A percentile compares a stretch with the other conserved stretches of the same genome.
Evolutionary conservation across 2,888 invertebrate species (phyloP).

Genomic region (Subacronicta megacephala): DNA sequence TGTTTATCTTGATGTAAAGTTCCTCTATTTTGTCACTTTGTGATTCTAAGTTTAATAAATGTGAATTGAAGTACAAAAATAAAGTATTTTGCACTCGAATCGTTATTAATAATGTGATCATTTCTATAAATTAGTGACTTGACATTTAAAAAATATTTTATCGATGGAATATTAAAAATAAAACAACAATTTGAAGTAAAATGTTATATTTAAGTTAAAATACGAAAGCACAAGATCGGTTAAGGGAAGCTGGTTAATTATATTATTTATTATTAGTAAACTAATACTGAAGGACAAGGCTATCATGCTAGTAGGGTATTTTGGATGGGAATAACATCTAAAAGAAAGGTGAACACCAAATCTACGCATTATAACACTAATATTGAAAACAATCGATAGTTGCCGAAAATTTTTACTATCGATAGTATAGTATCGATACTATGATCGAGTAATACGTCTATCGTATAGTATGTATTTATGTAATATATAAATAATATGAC

Average conservation of each 20-base stretch:
- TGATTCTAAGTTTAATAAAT: slow-evolving; percentile 74
- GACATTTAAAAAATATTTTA: too few relatives aligned
- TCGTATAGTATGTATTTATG: too few relatives aligned
- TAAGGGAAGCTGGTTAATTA: slow-evolving; percentile 41
- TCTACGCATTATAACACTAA: too few relatives aligned
- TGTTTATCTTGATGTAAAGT: slow-evolving; percentile 64
- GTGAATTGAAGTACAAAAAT: slow-evolving; percentile 74
- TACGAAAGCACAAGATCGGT: slow-evolving; percentile 49
- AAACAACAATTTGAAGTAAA: slow-evolving; percentile 44
- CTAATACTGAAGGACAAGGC: slow-evolving; percentile 2
- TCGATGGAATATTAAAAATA: too few relatives aligned
- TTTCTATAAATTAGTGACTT: too few relatives aligned
- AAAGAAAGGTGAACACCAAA: too few relatives aligned
- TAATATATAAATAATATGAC: too few relatives aligned
- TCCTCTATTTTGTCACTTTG: slow-evolving; percentile 76
- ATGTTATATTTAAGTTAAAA: slow-evolving; percentile 50
- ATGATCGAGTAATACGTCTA: too few relatives aligned
- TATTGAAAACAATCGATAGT: too few relatives aligned
- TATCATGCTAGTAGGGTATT: background rate
- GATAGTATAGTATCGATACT: too few relatives aligned
- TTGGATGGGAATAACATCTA: background rate
- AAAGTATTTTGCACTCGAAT: slow-evolving; percentile 77
- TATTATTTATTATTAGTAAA: slow-evolving; percentile 27
- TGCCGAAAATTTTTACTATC: too few relatives aligned
- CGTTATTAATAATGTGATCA: slow-evolving; percentile 1